These are phyloP conservation scores for Leptopilina boulardi DNA, from an alignment of 1,140 invertebrate genomes.

Conservation along the genomic window DNA sequence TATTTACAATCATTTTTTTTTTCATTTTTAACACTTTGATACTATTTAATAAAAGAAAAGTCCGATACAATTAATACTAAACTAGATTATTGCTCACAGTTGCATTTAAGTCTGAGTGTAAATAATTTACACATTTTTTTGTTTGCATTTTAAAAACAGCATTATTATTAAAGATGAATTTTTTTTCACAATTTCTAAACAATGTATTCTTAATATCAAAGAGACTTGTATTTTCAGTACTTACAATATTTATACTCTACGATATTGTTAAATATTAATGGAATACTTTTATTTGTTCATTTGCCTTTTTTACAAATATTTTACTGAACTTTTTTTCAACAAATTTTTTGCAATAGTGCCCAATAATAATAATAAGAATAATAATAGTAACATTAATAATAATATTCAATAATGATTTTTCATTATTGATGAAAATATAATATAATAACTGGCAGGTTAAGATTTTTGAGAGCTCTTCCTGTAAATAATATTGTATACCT, in stretches of 20 bases:
- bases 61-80: background rate
- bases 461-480: constrained; percentile 62
- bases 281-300: constrained; percentile 39
- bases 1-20: background rate
- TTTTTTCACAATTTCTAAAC: background rate
- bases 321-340: constrained; percentile 42
- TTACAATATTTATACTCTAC: constrained; percentile 36
- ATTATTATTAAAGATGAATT: background rate
- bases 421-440: constrained; percentile 3
- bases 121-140: background rate
- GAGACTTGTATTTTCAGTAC: constrained; percentile 30
- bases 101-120: constrained; percentile 1
- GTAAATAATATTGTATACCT: constrained; percentile 69
- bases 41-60: background rate
- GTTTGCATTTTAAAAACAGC: background rate
- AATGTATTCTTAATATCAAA: background rate
- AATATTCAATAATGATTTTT: constrained; percentile 28
- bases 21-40: background rate
- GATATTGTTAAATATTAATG: constrained; percentile 32
- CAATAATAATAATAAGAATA: too few relatives aligned
- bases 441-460: constrained; percentile 53
- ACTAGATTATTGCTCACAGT: constrained; percentile 1
- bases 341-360: background rate
- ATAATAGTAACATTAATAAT: too few relatives aligned
- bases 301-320: constrained; percentile 25